Evolutionary conservation across 2,797 vertebrate species (phyloP).

Genomic region (Sebastes matsubarae): DNA sequence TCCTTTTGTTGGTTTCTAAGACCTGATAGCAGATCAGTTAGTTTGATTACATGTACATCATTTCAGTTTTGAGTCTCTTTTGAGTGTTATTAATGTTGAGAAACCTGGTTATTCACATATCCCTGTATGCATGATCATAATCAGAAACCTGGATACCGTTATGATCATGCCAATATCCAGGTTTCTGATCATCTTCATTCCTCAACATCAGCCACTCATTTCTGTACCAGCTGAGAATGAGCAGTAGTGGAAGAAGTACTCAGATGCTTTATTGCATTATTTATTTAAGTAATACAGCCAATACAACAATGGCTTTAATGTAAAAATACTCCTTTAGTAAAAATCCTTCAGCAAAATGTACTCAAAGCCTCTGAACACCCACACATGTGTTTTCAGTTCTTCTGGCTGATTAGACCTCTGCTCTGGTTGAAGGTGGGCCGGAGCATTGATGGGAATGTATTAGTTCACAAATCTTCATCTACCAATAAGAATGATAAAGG

Average conservation of each 20-base stretch:
- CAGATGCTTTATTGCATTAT: neutral
- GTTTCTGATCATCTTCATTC: neutral
- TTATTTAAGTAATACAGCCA: neutral
- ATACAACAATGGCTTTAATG: neutral
- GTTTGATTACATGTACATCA: neutral
- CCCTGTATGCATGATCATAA: neutral
- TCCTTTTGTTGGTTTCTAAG: neutral
- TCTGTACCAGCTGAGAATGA: neutral
- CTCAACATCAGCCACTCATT: neutral
- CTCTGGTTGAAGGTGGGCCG: neutral
- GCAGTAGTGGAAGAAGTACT: neutral
- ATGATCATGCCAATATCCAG: neutral
- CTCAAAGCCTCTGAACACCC: neutral
- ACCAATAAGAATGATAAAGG: neutral
- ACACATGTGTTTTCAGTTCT: neutral
- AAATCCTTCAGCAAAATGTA: neutral
- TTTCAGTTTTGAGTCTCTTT: neutral
- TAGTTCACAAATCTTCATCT: neutral
- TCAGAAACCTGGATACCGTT: too few relatives aligned
- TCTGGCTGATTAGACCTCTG: neutral
- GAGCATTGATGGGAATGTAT: neutral
- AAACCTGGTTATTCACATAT: neutral
- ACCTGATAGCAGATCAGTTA: neutral
- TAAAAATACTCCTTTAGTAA: neutral
- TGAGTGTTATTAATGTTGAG: neutral